These are phyloP conservation scores for Steinernema khuongi DNA, from an alignment of 1,140 invertebrate species.

Conservation along the genomic window DNA sequence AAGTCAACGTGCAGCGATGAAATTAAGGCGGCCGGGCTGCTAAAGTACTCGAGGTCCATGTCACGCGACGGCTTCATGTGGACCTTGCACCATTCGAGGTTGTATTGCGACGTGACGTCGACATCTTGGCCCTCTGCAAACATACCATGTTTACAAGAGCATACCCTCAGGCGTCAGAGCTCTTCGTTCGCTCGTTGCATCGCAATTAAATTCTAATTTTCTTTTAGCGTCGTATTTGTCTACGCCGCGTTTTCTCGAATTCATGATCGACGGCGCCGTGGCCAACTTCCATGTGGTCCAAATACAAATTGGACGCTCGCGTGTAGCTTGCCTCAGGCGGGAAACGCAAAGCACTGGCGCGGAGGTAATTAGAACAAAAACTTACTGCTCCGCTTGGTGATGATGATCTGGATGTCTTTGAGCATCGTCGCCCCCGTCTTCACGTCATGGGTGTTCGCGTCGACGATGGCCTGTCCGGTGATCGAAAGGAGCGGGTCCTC, in stretches of 20 bases:
- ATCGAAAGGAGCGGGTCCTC: constrained; percentile 38
- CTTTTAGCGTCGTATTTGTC: not conserved
- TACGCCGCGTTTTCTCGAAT: not conserved
- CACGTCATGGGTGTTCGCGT: constrained; percentile 37
- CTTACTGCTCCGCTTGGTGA: constrained; percentile 37
- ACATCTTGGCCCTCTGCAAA: constrained; percentile 38
- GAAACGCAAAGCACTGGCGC: not conserved
- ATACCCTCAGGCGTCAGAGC: not conserved
- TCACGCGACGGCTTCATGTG: constrained; percentile 52
- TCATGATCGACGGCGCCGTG: not conserved
- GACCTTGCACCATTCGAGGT: constrained; percentile 55
- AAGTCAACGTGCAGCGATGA: constrained; percentile 54
- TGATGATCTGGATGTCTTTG: constrained; percentile 50
- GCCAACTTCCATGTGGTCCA: not conserved
- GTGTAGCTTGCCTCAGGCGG: not conserved
- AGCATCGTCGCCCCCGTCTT: constrained; percentile 51
- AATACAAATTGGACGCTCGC: not conserved
- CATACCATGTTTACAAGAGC: not conserved
- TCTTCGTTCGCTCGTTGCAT: no score
- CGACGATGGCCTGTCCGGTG: constrained; percentile 45
- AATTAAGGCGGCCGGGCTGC: constrained; percentile 53
- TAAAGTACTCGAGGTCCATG: constrained; percentile 58
- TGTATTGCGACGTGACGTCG: constrained; percentile 47
- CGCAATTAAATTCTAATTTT: constrained; percentile 12
- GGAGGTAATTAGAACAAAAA: not conserved